Conservation (phyloP, 2,888 invertebrate genomes). For the Lasioglossum malachurum region DNA sequence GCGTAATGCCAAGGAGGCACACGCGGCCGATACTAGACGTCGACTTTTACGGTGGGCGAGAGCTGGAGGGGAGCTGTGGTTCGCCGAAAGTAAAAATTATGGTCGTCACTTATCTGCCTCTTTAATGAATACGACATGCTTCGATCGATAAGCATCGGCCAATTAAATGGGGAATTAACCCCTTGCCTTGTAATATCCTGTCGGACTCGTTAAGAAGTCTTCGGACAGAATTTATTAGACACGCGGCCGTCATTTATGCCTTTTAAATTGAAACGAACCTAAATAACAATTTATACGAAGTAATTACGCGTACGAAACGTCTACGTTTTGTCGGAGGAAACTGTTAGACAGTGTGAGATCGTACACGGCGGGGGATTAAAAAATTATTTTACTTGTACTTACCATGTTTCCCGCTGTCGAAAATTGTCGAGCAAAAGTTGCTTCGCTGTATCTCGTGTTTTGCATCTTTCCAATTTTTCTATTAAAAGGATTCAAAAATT, state of each 20-base stretch:
- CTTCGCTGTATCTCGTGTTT: not conserved
- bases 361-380: not conserved
- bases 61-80: not conserved
- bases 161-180: slow-evolving; percentile 31
- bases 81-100: slow-evolving; percentile 12
- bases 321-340: not conserved
- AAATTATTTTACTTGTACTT: not conserved
- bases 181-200: not conserved
- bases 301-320: not conserved
- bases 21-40: slow-evolving; percentile 37
- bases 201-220: not conserved
- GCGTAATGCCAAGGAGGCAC: slow-evolving; percentile 62
- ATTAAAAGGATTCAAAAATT: not conserved
- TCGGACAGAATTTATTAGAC: not conserved
- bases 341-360: not conserved
- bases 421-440: not conserved
- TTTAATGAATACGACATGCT: slow-evolving; percentile 71
- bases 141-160: slow-evolving; percentile 68
- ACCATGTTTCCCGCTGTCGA: not conserved
- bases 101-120: not conserved
- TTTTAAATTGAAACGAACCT: not conserved
- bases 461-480: too few species aligned
- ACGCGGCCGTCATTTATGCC: not conserved
- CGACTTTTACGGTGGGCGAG: not conserved
- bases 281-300: not conserved